Conservation (phyloP, 2,888 invertebrate genomes). For the Hydroisotoma schaefferi region DNA sequence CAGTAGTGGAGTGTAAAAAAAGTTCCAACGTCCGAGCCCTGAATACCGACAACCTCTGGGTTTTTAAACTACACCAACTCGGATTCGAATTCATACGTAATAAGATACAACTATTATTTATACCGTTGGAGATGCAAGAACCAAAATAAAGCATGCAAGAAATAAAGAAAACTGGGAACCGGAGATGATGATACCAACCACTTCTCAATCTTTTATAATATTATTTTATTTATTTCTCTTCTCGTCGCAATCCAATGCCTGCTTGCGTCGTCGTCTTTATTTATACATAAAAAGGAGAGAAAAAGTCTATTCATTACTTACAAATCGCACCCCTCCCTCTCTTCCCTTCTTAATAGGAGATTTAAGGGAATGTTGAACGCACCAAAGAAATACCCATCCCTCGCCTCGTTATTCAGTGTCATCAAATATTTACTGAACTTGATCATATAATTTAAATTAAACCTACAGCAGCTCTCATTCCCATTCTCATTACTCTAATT, state of each 20-base stretch:
- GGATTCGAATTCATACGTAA: too few relatives aligned
- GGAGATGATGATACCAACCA: constrained; percentile 1
- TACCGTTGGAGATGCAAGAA: too few relatives aligned
- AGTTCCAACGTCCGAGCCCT: constrained; percentile 36
- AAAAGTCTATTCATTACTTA: constrained; percentile 2
- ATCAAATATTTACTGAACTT: constrained; percentile 6
- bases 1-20: constrained; percentile 27
- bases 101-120: too few relatives aligned
- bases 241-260: too few relatives aligned
- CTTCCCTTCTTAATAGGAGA: too few relatives aligned
- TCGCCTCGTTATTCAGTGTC: constrained; percentile 3
- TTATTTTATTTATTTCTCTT: not conserved
- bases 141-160: too few relatives aligned
- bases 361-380: too few relatives aligned
- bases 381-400: too few relatives aligned
- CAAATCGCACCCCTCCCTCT: not conserved
- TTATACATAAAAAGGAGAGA: constrained; percentile 1
- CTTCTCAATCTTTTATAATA: constrained; percentile 6
- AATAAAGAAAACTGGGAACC: too few relatives aligned
- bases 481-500: too few relatives aligned
- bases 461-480: not conserved
- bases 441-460: constrained; percentile 5
- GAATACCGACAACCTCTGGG: constrained; percentile 25
- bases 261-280: too few relatives aligned
- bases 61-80: not conserved